phyloP scores from a whole-genome alignment of 2,797 vertebrate species.

The Coendou prehensilis region DNA sequence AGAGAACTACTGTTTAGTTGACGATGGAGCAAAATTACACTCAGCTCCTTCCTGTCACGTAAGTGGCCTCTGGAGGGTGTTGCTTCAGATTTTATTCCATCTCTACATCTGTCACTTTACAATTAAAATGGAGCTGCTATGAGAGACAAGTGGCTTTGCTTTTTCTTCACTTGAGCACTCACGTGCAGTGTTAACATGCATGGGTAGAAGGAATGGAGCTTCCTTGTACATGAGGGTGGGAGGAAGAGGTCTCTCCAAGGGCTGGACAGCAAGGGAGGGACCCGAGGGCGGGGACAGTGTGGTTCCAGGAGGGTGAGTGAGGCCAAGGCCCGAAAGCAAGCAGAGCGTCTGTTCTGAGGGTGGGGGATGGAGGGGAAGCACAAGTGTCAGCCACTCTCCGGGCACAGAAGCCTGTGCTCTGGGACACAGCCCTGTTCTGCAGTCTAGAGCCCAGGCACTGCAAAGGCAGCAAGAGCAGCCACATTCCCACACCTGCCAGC shows the following conservation, averaged over 20 bases:
- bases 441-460: background rate
- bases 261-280: background rate
- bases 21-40: background rate
- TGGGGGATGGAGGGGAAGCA: background rate
- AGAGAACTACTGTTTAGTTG: background rate
- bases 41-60: background rate
- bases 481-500: background rate
- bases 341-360: background rate
- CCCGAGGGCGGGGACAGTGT: fast-evolving
- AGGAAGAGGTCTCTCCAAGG: background rate
- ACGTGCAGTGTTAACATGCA: background rate
- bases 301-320: background rate
- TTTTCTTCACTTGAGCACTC: background rate
- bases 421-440: background rate
- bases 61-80: background rate
- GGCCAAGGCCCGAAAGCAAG: background rate
- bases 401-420: background rate
- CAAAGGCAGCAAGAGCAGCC: background rate
- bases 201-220: background rate
- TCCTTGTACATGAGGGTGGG: background rate
- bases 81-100: constrained; percentile 33
- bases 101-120: constrained; percentile 61
- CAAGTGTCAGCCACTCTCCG: background rate
- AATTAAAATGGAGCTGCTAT: constrained; percentile 75
- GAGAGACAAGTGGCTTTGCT: constrained; percentile 51